A percentile compares a stretch with the other conserved stretches of the same genome.
Conservation (phyloP, 2,797 vertebrate genomes). For the Premnoplex brunnescens region DNA sequence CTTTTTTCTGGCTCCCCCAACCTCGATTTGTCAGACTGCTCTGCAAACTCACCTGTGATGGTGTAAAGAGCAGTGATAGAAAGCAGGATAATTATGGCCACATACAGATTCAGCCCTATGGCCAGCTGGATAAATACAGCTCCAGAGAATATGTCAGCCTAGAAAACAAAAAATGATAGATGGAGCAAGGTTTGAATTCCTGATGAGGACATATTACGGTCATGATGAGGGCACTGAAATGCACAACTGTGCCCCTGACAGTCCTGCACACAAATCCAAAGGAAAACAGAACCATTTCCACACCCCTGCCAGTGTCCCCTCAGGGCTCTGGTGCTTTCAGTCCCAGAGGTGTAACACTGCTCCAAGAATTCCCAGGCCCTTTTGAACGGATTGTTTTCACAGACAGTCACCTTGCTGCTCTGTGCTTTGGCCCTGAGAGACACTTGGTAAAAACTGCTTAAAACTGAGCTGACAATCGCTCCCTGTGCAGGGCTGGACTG, state of each 20-base stretch:
- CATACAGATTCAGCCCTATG: constrained; percentile 87
- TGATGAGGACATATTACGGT: background rate
- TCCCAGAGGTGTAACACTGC: background rate
- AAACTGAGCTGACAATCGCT: background rate
- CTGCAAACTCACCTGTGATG: constrained; percentile 83
- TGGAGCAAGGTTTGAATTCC: background rate
- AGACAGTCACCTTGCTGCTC: background rate
- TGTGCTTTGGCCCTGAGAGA: background rate
- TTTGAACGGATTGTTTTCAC: background rate
- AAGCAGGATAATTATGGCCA: constrained; percentile 86
- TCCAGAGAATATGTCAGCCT: constrained; percentile 96
- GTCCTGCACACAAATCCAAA: background rate
- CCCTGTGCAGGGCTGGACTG: background rate
- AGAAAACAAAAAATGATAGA: background rate
- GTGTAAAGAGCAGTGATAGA: constrained; percentile 90
- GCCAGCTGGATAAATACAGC: constrained; percentile 93
- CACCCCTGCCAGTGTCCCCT: background rate
- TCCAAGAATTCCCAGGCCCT: background rate
- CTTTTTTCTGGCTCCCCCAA: background rate
- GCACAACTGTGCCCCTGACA: background rate
- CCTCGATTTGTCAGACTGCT: background rate
- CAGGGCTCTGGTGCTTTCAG: background rate
- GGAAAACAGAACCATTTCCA: background rate
- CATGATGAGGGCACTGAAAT: background rate
- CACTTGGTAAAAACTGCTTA: background rate